These are phyloP conservation scores for Calidris pugnax DNA, from an alignment of 2,113 vertebrate species.

Conservation along the genomic window DNA sequence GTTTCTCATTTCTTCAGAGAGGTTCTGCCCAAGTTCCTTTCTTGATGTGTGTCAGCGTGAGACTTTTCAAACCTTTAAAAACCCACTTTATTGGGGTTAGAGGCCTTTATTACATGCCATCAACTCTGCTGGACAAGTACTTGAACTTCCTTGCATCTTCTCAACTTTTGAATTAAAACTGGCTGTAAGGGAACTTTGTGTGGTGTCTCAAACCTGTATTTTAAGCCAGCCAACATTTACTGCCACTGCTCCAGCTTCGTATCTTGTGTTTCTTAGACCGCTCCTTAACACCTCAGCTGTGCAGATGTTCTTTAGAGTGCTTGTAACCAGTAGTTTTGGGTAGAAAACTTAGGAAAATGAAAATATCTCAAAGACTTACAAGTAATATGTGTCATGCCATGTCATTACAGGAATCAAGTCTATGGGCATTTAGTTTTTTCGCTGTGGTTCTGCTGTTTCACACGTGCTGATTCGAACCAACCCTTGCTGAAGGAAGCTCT, in stretches of 20 bases:
- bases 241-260: background rate
- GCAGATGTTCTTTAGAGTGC: background rate
- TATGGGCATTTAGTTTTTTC: background rate
- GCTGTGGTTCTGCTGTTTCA: background rate
- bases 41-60: background rate
- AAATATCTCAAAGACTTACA: background rate
- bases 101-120: background rate
- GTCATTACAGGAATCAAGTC: background rate
- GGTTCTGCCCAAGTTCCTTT: background rate
- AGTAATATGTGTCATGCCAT: background rate
- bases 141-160: background rate
- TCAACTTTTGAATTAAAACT: background rate
- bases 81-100: background rate
- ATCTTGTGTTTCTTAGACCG: background rate
- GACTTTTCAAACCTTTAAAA: background rate
- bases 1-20: background rate
- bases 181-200: background rate
- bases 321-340: background rate
- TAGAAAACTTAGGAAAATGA: background rate
- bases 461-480: background rate
- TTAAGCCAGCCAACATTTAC: background rate
- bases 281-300: background rate
- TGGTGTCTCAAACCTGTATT: background rate
- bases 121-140: background rate
- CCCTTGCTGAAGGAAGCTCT: background rate